Percentiles rank a stretch among this genome's conserved stretches.
phyloP scores from a whole-genome alignment of 1,140 invertebrate species.

The Sitodiplosis mosellana region DNA sequence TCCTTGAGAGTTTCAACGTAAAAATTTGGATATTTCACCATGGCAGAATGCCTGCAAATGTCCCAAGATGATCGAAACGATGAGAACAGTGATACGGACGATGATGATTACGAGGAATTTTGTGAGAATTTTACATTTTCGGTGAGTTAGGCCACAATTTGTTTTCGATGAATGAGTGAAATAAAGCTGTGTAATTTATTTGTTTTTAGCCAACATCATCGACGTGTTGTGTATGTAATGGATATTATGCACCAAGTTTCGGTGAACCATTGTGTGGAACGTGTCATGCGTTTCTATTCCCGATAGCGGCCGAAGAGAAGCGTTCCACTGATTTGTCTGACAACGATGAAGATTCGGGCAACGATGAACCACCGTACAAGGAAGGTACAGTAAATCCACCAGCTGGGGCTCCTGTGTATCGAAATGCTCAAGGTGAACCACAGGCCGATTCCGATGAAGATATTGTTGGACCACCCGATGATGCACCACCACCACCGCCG shows the following conservation, averaged over 20 bases:
- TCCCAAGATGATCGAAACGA: background rate
- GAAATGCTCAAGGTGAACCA: no score
- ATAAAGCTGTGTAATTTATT: background rate
- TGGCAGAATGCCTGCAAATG: background rate
- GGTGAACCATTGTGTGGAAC: conserved; percentile 81
- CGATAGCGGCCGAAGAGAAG: conserved; percentile 33
- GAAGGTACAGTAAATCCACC: no score
- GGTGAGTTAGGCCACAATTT: background rate
- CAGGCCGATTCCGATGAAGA: no score
- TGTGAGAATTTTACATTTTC: background rate
- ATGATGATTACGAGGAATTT: background rate
- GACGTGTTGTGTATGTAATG: conserved; percentile 66
- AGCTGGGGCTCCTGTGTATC: no score
- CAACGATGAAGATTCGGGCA: conserved; percentile 73
- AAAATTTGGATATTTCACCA: background rate
- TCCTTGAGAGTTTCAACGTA: background rate
- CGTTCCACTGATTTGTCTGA: conserved; percentile 51
- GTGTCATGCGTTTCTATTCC: conserved; percentile 81
- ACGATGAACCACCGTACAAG: conserved; percentile 63
- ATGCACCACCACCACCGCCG: no score
- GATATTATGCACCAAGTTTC: conserved; percentile 82
- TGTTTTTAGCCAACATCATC: conserved; percentile 12
- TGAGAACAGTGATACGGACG: background rate
- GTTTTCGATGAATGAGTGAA: background rate
- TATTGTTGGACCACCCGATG: no score